Conservation (phyloP, 2,888 invertebrate species). For the Ophion slaviceki region DNA sequence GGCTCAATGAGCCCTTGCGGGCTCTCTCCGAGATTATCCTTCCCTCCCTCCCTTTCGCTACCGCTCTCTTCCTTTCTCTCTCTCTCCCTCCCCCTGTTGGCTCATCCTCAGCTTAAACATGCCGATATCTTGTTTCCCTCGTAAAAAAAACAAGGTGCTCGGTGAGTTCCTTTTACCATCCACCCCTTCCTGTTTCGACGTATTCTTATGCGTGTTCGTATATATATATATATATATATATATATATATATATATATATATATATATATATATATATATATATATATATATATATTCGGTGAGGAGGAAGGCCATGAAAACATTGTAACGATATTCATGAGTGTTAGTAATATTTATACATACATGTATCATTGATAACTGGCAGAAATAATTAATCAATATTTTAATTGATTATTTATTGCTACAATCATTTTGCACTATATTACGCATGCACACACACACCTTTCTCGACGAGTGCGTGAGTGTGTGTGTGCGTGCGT, state of each 20-base stretch:
- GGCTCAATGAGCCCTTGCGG: conserved; percentile 66
- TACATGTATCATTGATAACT: too few species aligned
- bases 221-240: background rate
- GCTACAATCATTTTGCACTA: too few species aligned
- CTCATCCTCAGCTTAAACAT: conserved; percentile 17
- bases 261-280: background rate
- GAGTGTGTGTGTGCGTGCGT: too few species aligned
- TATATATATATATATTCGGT: background rate
- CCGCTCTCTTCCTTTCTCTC: background rate
- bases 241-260: background rate
- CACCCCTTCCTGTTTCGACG: background rate
- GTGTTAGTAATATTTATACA: background rate
- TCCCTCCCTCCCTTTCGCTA: background rate
- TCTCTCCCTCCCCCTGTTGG: background rate
- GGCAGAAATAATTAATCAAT: too few species aligned
- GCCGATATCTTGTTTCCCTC: conserved; percentile 16
- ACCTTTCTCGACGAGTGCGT: too few species aligned
- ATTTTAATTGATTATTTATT: too few species aligned
- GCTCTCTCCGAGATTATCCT: conserved; percentile 43
- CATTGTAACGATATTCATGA: background rate
- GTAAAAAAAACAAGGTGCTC: conserved; percentile 20
- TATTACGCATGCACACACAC: too few species aligned
- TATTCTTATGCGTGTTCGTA: background rate
- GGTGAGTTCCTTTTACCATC: background rate
- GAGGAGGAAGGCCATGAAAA: background rate